phyloP scores from a whole-genome alignment of 2,113 vertebrate genomes.

The Lates calcarifer region DNA sequence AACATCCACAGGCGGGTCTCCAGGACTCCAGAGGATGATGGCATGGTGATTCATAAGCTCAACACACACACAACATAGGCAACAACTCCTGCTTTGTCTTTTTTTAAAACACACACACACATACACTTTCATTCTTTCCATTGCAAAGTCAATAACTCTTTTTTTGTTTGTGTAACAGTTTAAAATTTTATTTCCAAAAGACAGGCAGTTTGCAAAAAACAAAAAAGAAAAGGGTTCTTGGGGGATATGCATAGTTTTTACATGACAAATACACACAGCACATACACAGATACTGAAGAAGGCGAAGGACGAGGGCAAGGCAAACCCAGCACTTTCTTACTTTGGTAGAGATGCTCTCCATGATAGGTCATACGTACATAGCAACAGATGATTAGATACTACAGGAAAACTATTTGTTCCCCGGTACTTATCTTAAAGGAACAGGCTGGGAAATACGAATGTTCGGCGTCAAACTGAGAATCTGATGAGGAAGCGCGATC shows the following conservation, averaged over 20 bases:
- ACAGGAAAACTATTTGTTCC: constrained; percentile 44
- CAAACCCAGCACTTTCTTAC: constrained; percentile 17
- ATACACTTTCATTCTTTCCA: neutral
- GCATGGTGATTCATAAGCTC: constrained; percentile 40
- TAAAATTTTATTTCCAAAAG: constrained; percentile 69
- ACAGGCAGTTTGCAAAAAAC: constrained; percentile 33
- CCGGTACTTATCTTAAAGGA: constrained; percentile 33
- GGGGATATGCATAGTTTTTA: constrained; percentile 25
- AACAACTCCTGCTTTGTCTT: neutral
- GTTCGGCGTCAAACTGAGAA: constrained; percentile 19
- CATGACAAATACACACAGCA: constrained; percentile 28
- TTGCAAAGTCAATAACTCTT: neutral
- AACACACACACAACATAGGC: neutral
- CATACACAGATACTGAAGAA: constrained; percentile 29
- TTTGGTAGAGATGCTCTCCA: constrained; percentile 46
- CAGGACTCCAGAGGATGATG: constrained; percentile 26
- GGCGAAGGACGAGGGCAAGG: neutral
- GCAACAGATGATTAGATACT: constrained; percentile 23
- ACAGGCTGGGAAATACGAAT: constrained; percentile 24
- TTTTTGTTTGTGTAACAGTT: constrained; percentile 15
- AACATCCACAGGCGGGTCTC: constrained; percentile 32
- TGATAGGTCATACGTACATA: constrained; percentile 26
- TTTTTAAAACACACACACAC: neutral
- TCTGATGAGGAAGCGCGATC: neutral
- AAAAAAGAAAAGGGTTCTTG: neutral